A percentile compares a stretch with the other conserved stretches of the same genome.
Evolutionary conservation across 2,797 vertebrate species (phyloP).

Genomic region (Catamblyrhynchus diadema): DNA sequence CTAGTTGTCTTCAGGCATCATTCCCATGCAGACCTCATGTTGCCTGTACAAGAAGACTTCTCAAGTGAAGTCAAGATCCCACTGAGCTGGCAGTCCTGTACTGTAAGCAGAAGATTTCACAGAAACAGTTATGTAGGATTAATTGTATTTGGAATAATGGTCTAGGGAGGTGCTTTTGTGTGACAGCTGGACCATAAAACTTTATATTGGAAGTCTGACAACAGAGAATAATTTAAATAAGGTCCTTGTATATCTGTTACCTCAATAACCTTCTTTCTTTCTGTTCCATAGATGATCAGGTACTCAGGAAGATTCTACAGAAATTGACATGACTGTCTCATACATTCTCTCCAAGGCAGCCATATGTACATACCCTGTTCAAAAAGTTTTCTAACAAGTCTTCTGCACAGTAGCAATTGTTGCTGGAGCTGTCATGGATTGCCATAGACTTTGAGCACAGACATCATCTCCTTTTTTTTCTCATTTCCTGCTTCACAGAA

Average conservation of each 20-base stretch:
- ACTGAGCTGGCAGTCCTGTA: not conserved
- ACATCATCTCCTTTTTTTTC: not conserved
- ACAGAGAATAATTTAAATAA: not conserved
- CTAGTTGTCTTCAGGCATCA: not conserved
- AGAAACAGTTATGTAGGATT: not conserved
- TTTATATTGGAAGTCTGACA: not conserved
- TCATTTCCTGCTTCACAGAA: not conserved
- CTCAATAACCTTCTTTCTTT: not conserved
- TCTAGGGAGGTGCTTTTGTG: not conserved
- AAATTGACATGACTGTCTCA: not conserved
- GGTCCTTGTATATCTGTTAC: not conserved
- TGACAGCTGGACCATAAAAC: not conserved
- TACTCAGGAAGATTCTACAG: not conserved
- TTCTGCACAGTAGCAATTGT: not conserved
- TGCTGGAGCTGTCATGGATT: not conserved
- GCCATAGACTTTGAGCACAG: not conserved
- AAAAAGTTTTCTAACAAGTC: not conserved
- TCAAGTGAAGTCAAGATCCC: not conserved
- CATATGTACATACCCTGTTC: not conserved
- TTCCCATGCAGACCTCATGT: not conserved
- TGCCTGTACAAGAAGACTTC: not conserved
- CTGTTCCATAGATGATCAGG: not conserved
- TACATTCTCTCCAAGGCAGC: not conserved
- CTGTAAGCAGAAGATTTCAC: not conserved
- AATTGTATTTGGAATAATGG: not conserved